These are phyloP conservation scores for Megathymus violae DNA, from an alignment of 1,140 invertebrate genomes.

Conservation along the genomic window DNA sequence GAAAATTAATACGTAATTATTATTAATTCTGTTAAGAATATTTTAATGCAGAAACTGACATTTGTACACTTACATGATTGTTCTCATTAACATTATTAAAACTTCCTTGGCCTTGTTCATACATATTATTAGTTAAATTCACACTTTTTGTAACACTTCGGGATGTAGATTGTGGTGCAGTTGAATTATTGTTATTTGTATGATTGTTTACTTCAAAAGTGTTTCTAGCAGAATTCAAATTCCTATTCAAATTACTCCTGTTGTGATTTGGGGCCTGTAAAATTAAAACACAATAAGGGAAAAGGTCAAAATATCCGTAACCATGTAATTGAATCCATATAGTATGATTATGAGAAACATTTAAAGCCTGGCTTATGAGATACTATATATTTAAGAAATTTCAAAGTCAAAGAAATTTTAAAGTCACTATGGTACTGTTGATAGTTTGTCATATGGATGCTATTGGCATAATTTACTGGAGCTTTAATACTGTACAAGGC, in stretches of 20 bases:
- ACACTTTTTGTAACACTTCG: slow-evolving; percentile 68
- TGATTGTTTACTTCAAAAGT: slow-evolving; percentile 66
- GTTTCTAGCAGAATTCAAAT: slow-evolving; percentile 71
- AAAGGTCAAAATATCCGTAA: too few species aligned
- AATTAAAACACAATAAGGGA: neutral
- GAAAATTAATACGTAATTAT: slow-evolving; percentile 30
- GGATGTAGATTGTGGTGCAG: slow-evolving; percentile 57
- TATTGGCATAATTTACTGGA: too few species aligned
- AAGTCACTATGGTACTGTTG: too few species aligned
- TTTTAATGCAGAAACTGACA: too few species aligned
- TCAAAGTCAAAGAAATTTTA: too few species aligned
- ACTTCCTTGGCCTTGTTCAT: slow-evolving; percentile 70
- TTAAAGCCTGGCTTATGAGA: too few species aligned
- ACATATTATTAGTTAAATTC: slow-evolving; percentile 79
- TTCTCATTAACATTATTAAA: slow-evolving; percentile 75
- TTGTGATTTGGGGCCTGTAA: slow-evolving; percentile 72
- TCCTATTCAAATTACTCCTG: slow-evolving; percentile 74
- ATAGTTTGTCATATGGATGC: too few species aligned
- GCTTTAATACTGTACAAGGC: too few species aligned
- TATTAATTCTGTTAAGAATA: too few species aligned
- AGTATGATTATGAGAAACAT: too few species aligned
- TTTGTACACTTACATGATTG: slow-evolving; percentile 61
- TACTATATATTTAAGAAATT: too few species aligned
- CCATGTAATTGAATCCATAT: too few species aligned
- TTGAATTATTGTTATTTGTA: slow-evolving; percentile 66